Conservation (phyloP, 2,113 vertebrate species). For the Labeo rohita region DNA sequence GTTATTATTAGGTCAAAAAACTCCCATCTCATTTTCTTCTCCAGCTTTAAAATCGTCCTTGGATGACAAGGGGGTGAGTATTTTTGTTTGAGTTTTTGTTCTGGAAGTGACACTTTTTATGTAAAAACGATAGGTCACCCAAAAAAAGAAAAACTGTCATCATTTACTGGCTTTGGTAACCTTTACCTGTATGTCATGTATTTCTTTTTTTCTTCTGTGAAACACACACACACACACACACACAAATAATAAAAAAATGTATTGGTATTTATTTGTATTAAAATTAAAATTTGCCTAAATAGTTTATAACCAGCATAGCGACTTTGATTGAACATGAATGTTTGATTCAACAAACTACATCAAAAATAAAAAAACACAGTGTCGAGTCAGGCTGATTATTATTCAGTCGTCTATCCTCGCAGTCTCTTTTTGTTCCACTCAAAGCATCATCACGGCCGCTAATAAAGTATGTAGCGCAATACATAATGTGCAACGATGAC, state of each 20-base stretch:
- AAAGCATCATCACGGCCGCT: background rate
- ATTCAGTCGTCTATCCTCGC: background rate
- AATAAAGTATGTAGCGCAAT: conserved; percentile 1
- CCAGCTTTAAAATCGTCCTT: too few species aligned
- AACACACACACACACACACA: too few species aligned
- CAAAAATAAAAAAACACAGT: background rate
- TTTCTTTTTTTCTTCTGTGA: background rate
- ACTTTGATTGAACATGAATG: too few species aligned
- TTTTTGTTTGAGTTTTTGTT: too few species aligned
- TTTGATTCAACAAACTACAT: too few species aligned
- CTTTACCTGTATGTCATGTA: too few species aligned
- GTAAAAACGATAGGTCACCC: background rate
- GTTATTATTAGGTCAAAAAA: too few species aligned
- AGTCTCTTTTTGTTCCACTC: background rate
- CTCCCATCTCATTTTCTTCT: too few species aligned
- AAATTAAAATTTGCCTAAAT: background rate
- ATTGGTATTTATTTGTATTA: too few species aligned
- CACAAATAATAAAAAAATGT: too few species aligned
- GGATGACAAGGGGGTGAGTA: too few species aligned
- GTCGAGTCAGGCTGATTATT: background rate
- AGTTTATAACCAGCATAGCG: background rate
- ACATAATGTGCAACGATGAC: background rate
- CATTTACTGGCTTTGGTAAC: background rate
- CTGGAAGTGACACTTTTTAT: too few species aligned
- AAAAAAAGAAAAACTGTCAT: background rate